Conservation (phyloP, 2,113 vertebrate species). For the Podarcis raffonei region DNA sequence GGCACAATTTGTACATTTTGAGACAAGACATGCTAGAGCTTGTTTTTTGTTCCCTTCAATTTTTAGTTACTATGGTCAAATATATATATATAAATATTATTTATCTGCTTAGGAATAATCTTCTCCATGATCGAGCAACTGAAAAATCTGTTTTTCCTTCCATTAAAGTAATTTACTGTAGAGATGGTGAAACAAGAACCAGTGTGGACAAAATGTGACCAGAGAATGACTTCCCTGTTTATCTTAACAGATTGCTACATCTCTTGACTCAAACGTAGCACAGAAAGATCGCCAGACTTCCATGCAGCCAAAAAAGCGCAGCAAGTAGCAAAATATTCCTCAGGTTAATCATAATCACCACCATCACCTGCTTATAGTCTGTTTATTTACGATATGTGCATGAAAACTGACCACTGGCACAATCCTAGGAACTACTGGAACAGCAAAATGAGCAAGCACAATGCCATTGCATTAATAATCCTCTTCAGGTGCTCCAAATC, state of each 20-base stretch:
- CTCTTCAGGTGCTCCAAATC: no score
- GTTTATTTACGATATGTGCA: not conserved
- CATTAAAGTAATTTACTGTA: not conserved
- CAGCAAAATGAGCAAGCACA: not conserved
- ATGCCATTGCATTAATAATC: not conserved
- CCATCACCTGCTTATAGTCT: not conserved
- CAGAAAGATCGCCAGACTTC: not conserved
- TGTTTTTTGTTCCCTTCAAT: conserved; percentile 11
- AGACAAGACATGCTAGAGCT: not conserved
- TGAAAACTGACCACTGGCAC: no score
- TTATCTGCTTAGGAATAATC: not conserved
- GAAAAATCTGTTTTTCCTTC: not conserved
- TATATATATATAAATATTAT: not conserved
- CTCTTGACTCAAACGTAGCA: not conserved
- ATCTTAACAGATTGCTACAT: not conserved
- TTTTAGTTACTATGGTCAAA: conserved; percentile 3
- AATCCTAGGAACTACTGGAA: not conserved
- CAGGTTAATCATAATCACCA: not conserved
- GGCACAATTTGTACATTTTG: not conserved
- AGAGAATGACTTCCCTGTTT: not conserved
- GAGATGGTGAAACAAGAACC: not conserved
- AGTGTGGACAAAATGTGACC: not conserved
- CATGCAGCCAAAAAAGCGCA: not conserved
- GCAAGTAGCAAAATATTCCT: not conserved
- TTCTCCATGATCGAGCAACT: not conserved